phyloP scores from a whole-genome alignment of 2,888 invertebrate species.

The Chloroclysta siterata region DNA sequence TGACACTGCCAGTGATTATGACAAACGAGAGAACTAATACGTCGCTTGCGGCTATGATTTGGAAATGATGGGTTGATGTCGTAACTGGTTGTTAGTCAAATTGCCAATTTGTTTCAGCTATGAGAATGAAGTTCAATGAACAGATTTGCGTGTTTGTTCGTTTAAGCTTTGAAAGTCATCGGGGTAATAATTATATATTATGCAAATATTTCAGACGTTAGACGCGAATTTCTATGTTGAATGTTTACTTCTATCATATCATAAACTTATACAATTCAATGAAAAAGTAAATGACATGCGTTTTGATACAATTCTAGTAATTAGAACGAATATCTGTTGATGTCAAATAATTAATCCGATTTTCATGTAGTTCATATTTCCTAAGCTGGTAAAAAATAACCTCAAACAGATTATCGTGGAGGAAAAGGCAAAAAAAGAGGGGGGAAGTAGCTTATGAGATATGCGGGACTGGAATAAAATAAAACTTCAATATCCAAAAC shows the following conservation, averaged over 20 bases:
- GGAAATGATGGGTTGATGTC: constrained; percentile 35
- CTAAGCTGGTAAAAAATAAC: too few species aligned
- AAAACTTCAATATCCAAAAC: not conserved
- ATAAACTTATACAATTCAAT: too few species aligned
- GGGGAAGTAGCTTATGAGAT: not conserved
- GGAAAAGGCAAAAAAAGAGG: not conserved
- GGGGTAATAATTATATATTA: constrained; percentile 1
- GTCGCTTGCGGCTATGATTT: constrained; percentile 39
- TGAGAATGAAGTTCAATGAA: constrained; percentile 21
- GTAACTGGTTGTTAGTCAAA: constrained; percentile 37
- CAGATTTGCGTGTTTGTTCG: constrained; percentile 7
- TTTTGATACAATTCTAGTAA: too few species aligned
- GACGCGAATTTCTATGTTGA: too few species aligned
- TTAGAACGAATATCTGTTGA: too few species aligned
- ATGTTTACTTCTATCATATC: too few species aligned
- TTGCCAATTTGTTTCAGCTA: constrained; percentile 28
- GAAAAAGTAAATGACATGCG: too few species aligned
- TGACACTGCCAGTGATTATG: constrained; percentile 38
- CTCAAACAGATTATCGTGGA: not conserved
- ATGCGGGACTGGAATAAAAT: not conserved
- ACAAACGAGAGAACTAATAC: constrained; percentile 40
- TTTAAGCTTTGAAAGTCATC: constrained; percentile 6
- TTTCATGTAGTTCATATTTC: too few species aligned
- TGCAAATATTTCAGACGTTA: too few species aligned
- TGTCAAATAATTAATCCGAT: too few species aligned